Base-by-base conservation (phyloP, 1,140 invertebrate species). In the Asobara japonica region DNA sequence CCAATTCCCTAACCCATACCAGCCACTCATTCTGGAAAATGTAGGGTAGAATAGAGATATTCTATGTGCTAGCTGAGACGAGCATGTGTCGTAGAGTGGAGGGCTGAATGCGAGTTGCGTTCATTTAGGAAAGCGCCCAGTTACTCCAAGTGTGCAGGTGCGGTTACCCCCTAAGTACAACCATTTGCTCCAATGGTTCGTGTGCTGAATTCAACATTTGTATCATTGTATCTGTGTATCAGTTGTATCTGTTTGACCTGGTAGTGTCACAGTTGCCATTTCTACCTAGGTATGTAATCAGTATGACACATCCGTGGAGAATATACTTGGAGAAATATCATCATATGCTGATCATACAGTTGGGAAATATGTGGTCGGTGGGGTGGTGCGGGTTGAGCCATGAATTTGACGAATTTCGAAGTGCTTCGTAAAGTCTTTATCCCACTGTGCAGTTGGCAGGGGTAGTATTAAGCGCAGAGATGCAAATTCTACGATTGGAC, bases 91-190 rank as follows among this genome's bases (percentile, higher is more conserved):
- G 13, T 25, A 27, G 45, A 51, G 20, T 7, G 56, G n/a, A 38
- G 33, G 7, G n/a, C 4, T n/a, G n/a, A 64, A 48, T 33, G n/a
- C 36, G 25, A 65, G 69, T 71, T n/a, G 30, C 36, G 41, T 71
- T 64, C 33, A 71, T 64, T 71, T 45, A 8, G 11, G 29, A 6
- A 10, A 56, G 18, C 20, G 6, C 1, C 20, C 51, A 56, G 51
- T 27, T 48, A 71, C 36, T 45, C 38, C 20, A 71, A 71, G 51
- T 29, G 69, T 64, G 30, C 38, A 48, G 18, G 30, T 41, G 33
- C 60, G 68, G 16, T 67, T 45, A 7, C 18, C 20, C 41, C 18
- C 20, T 56, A 56, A 56, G 51, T 56, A 56, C 25, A 22, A 56
- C 22, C 51, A 27, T 56, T 56, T 56, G 51, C 25, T 25, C 51